phyloP scores from a whole-genome alignment of 2,888 invertebrate species.

The Blastobasis lacticolella region DNA sequence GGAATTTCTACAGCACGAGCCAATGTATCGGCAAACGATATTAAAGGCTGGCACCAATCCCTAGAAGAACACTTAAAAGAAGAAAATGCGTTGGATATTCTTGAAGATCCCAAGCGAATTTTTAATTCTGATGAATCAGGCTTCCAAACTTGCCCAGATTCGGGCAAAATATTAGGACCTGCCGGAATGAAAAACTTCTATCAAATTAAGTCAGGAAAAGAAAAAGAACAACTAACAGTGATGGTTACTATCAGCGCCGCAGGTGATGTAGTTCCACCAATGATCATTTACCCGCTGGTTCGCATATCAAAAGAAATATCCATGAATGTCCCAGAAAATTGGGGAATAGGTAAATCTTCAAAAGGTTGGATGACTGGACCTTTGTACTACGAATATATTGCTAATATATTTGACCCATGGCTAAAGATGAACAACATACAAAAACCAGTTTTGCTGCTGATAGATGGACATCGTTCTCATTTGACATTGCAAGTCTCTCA shows the following conservation, averaged over 20 bases:
- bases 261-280: conserved; percentile 8
- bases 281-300: conserved; percentile 10
- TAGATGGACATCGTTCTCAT: conserved; percentile 42
- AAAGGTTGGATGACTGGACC: conserved; percentile 40
- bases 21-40: too few species aligned
- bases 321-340: conserved; percentile 22
- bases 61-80: too few species aligned
- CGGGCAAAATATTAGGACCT: conserved; percentile 12
- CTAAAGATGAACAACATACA: conserved; percentile 24
- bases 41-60: too few species aligned
- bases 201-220: conserved; percentile 11
- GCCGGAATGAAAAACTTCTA: conserved; percentile 10
- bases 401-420: conserved; percentile 36
- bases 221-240: conserved; percentile 11
- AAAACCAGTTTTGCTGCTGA: conserved; percentile 21
- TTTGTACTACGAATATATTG: conserved; percentile 38
- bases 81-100: too few species aligned
- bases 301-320: conserved; percentile 10
- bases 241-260: conserved; percentile 8
- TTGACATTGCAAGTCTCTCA: conserved; percentile 30
- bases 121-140: too few species aligned
- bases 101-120: too few species aligned
- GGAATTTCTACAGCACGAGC: too few species aligned
- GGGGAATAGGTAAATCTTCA: conserved; percentile 34
- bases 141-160: conserved; percentile 11